Evolutionary conservation across 2,888 invertebrate genomes (phyloP), one percentile per base, ranked within the genome.

Genomic region (Phanerotoma sp.): DNA sequence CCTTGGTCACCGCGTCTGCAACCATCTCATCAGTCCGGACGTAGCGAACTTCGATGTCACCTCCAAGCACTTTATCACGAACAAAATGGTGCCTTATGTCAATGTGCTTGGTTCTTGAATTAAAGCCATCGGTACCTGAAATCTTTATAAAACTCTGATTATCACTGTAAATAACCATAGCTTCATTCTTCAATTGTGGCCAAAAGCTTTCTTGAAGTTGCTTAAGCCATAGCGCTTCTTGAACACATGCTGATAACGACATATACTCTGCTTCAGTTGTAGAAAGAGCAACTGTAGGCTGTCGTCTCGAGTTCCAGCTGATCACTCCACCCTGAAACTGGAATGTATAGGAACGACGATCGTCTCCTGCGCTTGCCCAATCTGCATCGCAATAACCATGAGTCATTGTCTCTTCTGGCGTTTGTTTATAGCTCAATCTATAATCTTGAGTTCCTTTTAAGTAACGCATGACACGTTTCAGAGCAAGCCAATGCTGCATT

Each of bases 361-460:
- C 47, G 15, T 58, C 54, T 11, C 33, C 32, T 38, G 69, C 64
- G 15, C 61, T 59, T 10, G 63, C 69, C 54, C 60, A 66, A 33
- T 67, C 66, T 15, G 66, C 58, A 50, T 69, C 69, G 25, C 58
- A 56, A 47, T 52, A 70, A 0, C 64, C 68, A 10, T 45, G 50
- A 1, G 51, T 15, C 15, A 32, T 22, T 15, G 64, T 22, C 9
- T 50, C 33, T 20, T 22, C 20, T 10, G 56, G 41, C 3, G 15
- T 4, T 35, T 35, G 35, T 13, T 35, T 35, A 22, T 48, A 61
- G 21, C 32, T 46, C 11, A 56, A 25, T 30, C 35, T 45, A 13
- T 16, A 46, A 15, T 41, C 47, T 28, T 15, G 35, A 5, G 58
- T 57, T 7, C 52, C 56, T 22, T 54, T 57, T 9, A 62, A 40